Evolutionary conservation across 2,888 invertebrate genomes (phyloP), one percentile per base, ranked within the genome.

Genomic region (Pantelozetes paolii): DNA sequence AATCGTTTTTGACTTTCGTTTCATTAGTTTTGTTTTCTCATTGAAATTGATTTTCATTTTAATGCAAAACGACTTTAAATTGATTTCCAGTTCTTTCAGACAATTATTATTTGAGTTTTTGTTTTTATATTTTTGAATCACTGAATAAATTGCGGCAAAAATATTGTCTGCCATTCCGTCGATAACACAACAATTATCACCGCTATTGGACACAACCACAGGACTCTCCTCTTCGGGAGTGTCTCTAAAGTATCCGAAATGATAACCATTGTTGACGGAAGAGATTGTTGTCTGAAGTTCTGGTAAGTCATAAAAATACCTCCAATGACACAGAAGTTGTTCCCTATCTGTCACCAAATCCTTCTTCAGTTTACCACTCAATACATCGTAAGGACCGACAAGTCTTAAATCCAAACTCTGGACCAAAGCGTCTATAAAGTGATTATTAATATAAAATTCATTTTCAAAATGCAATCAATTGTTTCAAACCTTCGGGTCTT

Each of bases 291-390:
- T 84, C 84, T 93, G 91, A 82, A 95, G 91, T 83, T 97, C 96
- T 13, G 97, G 96, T 13, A 94, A 92, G 84, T 98, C 97, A 82
- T 90, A 93, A 81, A 87, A 93, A 83, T 90, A 96, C 78, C 97
- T 87, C 90, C 92, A 94, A 81, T 95, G 93, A 13, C 88, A 83
- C 69, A 93, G 85, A 81, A 89, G 91, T 5, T 75, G 50, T 20
- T 81, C 80, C 13, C 77, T 73, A n/a, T 78, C 78, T 75, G 79
- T 79, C 59, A 78, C 77, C 23, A 76, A 79, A 28, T 78, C 76
- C 13, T 79, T 78, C 73, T 80, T 81, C 42, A 82, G 78, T 75
- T 80, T 80, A 9, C 82, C 83, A 13, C 81, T 80, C 18, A 96
- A 82, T 71, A 92, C 87, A 82, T 96, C 94, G 84, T 87, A 97